Conservation (phyloP, 2,113 vertebrate genomes). For the Ochotona princeps region DNA sequence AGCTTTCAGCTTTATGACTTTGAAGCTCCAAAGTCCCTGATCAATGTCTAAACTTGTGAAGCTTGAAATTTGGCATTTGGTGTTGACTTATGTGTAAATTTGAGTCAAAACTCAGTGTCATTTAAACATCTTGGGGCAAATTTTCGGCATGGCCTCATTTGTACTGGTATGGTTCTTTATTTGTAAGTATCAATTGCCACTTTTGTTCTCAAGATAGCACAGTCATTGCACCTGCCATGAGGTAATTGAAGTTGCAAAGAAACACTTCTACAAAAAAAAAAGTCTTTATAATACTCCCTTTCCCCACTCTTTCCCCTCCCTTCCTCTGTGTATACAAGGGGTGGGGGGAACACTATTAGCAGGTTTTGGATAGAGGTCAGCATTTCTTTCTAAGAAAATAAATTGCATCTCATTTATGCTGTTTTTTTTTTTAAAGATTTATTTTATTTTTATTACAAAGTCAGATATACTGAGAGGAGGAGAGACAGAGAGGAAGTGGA, state of each 20-base stretch:
- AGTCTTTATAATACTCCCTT: slow-evolving; percentile 49
- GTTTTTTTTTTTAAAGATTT: slow-evolving; percentile 31
- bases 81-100: slow-evolving; percentile 73
- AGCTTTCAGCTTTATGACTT: slow-evolving; percentile 62
- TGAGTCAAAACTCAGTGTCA: slow-evolving; percentile 68
- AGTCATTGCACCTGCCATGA: slow-evolving; percentile 69
- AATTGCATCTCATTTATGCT: slow-evolving; percentile 56
- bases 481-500: no score
- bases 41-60: slow-evolving; percentile 71
- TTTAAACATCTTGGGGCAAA: slow-evolving; percentile 70
- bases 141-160: slow-evolving; percentile 76
- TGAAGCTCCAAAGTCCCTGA: slow-evolving; percentile 66
- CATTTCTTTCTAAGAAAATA: slow-evolving; percentile 64
- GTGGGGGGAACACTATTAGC: slow-evolving; percentile 33
- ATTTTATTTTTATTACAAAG: no score
- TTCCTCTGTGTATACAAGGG: slow-evolving; percentile 23
- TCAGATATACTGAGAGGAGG: no score
- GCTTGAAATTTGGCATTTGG: slow-evolving; percentile 77
- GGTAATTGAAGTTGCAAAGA: slow-evolving; percentile 72
- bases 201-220: slow-evolving; percentile 70
- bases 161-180: slow-evolving; percentile 62
- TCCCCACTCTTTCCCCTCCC: background rate
- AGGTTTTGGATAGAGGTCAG: slow-evolving; percentile 51
- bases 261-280: slow-evolving; percentile 69
- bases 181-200: slow-evolving; percentile 74